Base-by-base conservation (phyloP, 2,797 vertebrate genomes). In the Salmo trutta region DNA sequence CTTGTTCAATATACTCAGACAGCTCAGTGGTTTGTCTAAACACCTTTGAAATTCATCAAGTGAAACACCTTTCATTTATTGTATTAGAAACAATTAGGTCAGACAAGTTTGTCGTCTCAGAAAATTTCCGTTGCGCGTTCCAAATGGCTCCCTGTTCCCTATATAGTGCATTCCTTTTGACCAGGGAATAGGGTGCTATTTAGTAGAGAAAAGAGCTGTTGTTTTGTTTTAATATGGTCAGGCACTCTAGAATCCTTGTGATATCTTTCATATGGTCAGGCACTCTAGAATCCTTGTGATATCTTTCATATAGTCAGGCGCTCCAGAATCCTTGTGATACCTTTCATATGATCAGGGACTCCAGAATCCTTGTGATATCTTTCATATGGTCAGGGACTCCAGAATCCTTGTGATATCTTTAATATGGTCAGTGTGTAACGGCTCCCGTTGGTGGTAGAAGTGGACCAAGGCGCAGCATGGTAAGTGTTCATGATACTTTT, bases 31-130 rank as follows among this genome's bases (percentile, higher is more conserved):
- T 83, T 83, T 79, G 87, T 90, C 84, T 2, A 84, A 73, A 91
- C 77, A 78, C 82, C 84, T 80, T 83, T 79, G 80, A 92, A 93
- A 92, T 91, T 90, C 85, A 93, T 91, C 91, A 88, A 89, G 87
- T 90, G 83, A 89, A 91, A 80, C 68, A 79, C 84, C 88, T 91
- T 90, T 90, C 88, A 91, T 92, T 87, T 89, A 89, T 91, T 87
- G 90, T 93, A 83, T 89, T 75, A 71, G 75, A 85, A 80, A 85
- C 82, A 85, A 89, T 91, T 85, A 86, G 80, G 88, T 89, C 53
- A 12, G 74, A 84, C 73, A 88, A 81, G 86, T 87, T 84, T 88
- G 86, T 90, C 89, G 86, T 92, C 82, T 80, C 74, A 71, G 87
- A 87, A 88, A 91, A 92, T 91, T 89, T 89, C 88, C 84, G 68